Percentiles rank a stretch among this genome's conserved stretches.
Conservation (phyloP, 2,113 vertebrate species). For the Dolichallabes microphthalmus region DNA sequence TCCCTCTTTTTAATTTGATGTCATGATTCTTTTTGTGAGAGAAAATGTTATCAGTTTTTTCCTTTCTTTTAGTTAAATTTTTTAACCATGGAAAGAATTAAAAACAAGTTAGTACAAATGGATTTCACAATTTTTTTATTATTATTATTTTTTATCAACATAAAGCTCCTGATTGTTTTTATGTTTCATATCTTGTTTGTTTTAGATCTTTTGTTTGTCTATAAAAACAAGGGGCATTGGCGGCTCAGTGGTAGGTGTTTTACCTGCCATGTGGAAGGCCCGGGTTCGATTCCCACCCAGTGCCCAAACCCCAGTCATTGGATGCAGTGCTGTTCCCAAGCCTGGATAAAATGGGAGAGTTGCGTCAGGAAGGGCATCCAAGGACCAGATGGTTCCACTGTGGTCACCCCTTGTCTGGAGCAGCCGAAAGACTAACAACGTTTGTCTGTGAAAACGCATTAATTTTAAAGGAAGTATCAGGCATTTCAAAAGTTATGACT, state of each 20-base stretch:
- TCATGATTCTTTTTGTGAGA: not conserved
- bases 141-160: not conserved
- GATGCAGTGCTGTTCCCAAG: too few relatives aligned
- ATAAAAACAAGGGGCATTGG: too few relatives aligned
- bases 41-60: not conserved
- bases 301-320: too few relatives aligned
- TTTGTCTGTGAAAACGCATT: not conserved
- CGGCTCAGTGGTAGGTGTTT: too few relatives aligned
- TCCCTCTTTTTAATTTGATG: not conserved
- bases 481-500: not conserved
- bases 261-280: too few relatives aligned
- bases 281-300: too few relatives aligned
- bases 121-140: not conserved
- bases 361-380: too few relatives aligned
- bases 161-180: not conserved
- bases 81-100: not conserved
- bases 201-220: not conserved
- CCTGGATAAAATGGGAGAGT: too few relatives aligned
- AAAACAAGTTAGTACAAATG: not conserved
- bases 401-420: too few relatives aligned
- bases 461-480: not conserved
- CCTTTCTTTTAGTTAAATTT: not conserved
- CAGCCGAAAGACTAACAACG: too few relatives aligned
- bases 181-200: not conserved
- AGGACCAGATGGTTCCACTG: too few relatives aligned